Evolutionary conservation across 2,113 vertebrate species (phyloP), one percentile per base, ranked within the genome.

Genomic region (Bothrops jararaca): DNA sequence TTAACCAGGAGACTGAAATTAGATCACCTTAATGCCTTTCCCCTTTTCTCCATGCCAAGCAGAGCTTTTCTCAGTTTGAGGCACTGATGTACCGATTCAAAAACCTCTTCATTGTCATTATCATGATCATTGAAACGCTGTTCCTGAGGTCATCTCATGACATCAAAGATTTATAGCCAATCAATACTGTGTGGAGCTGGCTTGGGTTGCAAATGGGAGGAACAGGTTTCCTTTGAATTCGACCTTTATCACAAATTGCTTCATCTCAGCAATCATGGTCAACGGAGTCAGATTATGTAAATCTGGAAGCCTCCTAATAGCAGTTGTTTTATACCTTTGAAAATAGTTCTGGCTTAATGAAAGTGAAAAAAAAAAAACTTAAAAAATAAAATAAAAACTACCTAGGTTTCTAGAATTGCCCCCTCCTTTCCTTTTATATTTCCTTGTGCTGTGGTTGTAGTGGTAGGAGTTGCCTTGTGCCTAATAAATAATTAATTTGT

Each of bases 401-500:
- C 4, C 23, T 45, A 86, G 1, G 9, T 86, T 86, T 50, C 48
- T 52, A 29, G 11, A 50, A 86, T 86, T 50, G 85, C 85, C 12
- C 5, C 48, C 1, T 29, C 85, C 5, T 52, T 80, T 42, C 34
- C 85, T 50, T 86, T 26, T 29, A 48, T 86, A 24, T 86, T 48
- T 50, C 4, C 45, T 50, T 86, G 15, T 86, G 24, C 29, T 86
- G 45, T 86, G 45, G 85, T 15, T 86, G 45, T 29, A 12, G 11
- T 52, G 23, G 48, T 26, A 86, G 85, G 85, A 18, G 2, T 86
- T 92, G n/a, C 92, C 85, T 92, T 64, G 7, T 50, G 34, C 93
- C 89, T 74, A 92, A 86, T 95, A 94, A 92, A 89, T 93, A 93
- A 54, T 96, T 48, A 86, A 60, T 92, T 86, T 94, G 4, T 34